A percentile compares a stretch with the other conserved stretches of the same genome.
Conservation (phyloP, 2,113 vertebrate species). For the Crotalus helleri region DNA sequence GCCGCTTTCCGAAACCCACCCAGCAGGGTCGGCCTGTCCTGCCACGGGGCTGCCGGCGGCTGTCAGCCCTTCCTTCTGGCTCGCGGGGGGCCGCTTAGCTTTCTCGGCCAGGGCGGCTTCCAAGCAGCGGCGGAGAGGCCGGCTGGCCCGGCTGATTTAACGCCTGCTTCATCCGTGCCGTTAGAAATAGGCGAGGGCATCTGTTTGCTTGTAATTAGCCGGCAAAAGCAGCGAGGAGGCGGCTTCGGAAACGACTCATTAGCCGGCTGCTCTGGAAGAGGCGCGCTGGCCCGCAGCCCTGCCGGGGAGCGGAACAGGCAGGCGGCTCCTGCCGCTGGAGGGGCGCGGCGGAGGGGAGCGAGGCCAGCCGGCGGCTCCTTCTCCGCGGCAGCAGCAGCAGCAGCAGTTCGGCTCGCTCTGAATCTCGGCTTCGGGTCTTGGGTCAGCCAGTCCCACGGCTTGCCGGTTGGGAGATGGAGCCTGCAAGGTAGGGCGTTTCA, state of each 20-base stretch:
- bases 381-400: no score
- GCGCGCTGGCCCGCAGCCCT: accelerated
- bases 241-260: conserved; percentile 39
- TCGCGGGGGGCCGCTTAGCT: neutral
- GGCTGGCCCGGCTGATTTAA: neutral
- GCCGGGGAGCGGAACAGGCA: neutral
- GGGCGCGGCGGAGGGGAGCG: neutral
- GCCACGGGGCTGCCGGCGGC: no score
- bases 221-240: conserved; percentile 25
- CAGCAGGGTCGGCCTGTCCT: neutral
- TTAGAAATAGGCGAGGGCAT: neutral
- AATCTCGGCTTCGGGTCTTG: neutral
- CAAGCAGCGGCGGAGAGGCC: neutral
- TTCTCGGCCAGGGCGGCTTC: neutral
- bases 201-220: neutral
- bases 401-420: neutral
- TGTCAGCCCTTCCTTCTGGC: neutral
- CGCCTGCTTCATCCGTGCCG: conserved; percentile 5
- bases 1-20: no score
- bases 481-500: neutral
- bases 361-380: neutral
- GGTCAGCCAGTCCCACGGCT: neutral
- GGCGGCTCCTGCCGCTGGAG: neutral
- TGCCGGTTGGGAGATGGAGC: neutral
- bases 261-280: conserved; percentile 23